phyloP scores from a whole-genome alignment of 1,140 invertebrate genomes.

The Aphelinus certus region DNA sequence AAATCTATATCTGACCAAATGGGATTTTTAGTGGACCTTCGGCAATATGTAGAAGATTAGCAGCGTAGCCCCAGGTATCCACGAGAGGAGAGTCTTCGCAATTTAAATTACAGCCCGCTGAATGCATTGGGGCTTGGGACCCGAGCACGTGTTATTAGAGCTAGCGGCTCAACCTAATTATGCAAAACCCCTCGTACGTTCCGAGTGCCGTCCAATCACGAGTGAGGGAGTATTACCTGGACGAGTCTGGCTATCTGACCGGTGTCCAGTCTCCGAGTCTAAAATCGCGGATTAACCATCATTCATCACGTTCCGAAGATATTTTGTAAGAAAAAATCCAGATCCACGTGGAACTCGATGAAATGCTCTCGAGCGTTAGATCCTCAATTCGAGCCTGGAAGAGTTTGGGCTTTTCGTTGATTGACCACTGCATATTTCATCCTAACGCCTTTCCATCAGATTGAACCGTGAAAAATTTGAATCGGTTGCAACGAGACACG shows the following conservation, averaged over 20 bases:
- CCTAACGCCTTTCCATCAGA: too few species aligned
- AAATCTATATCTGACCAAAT: background rate
- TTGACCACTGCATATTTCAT: too few species aligned
- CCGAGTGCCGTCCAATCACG: constrained; percentile 21
- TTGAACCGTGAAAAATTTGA: too few species aligned
- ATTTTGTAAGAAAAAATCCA: too few species aligned
- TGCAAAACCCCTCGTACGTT: constrained; percentile 34
- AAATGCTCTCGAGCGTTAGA: too few species aligned
- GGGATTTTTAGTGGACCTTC: constrained; percentile 8
- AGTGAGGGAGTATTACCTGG: constrained; percentile 9
- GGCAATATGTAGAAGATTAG: constrained; percentile 2
- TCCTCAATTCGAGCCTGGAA: too few species aligned
- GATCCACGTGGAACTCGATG: too few species aligned
- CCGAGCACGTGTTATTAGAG: constrained; percentile 37
- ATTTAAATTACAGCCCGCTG: constrained; percentile 30
- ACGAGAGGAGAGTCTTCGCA: constrained; percentile 15
- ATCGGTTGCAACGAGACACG: too few species aligned
- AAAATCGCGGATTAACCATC: too few species aligned
- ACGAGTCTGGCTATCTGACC: background rate
- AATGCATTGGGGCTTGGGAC: constrained; percentile 13
- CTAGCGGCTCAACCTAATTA: constrained; percentile 39
- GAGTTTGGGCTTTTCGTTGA: too few species aligned
- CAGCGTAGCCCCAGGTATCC: constrained; percentile 7
- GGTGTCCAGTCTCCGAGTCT: background rate
- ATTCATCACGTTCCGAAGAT: too few species aligned